These are phyloP conservation scores for Urocynchramus pylzowi DNA, from an alignment of 2,113 vertebrate species.

Conservation along the genomic window DNA sequence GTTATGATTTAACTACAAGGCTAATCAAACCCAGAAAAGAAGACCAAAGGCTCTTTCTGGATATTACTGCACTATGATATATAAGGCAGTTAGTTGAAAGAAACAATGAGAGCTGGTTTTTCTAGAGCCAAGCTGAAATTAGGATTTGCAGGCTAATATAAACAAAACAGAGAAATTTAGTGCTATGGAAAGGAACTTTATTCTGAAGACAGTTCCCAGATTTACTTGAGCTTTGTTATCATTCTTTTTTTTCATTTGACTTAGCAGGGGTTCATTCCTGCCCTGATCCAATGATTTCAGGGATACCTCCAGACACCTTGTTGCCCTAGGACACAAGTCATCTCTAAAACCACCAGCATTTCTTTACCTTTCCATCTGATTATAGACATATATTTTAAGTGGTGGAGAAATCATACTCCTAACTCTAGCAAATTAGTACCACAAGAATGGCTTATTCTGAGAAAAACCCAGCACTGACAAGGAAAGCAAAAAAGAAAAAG, in stretches of 20 bases:
- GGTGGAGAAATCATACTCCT: neutral
- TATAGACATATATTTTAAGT: neutral
- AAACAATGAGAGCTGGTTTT: neutral
- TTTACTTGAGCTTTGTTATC: neutral
- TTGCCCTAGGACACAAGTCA: neutral
- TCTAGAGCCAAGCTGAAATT: neutral
- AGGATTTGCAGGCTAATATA: neutral
- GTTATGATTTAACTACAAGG: neutral
- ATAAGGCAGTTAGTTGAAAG: neutral
- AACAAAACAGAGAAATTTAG: neutral
- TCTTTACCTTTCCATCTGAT: neutral
- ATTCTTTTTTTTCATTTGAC: neutral
- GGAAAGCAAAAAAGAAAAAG: neutral
- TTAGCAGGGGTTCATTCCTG: neutral
- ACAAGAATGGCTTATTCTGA: neutral
- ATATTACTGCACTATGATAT: neutral
- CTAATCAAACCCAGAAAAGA: neutral
- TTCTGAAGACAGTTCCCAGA: neutral
- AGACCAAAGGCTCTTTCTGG: neutral
- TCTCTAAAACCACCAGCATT: rapidly evolving
- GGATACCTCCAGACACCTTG: neutral
- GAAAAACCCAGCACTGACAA: neutral
- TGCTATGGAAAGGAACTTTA: neutral
- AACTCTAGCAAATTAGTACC: neutral
- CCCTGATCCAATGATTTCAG: neutral